Conservation (phyloP, 2,888 invertebrate species). For the Atherix ibis region DNA sequence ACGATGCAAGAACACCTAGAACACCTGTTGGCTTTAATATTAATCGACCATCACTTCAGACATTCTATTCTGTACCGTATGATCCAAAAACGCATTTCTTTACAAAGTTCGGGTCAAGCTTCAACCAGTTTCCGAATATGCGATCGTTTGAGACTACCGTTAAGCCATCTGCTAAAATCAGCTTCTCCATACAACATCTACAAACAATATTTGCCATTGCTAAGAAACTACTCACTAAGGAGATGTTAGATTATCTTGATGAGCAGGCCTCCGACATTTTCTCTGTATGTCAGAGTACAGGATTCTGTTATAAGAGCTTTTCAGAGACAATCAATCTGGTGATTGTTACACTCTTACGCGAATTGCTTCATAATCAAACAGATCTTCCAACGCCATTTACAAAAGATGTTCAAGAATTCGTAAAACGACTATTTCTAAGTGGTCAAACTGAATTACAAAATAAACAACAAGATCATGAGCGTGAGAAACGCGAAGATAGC, state of each 20-base stretch:
- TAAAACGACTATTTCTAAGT: constrained; percentile 73
- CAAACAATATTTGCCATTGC: constrained; percentile 64
- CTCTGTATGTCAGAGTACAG: constrained; percentile 52
- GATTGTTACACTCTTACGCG: constrained; percentile 78
- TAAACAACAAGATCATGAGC: constrained; percentile 70
- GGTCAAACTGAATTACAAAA: constrained; percentile 88
- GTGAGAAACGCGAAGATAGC: constrained; percentile 67
- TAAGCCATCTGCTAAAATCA: constrained; percentile 32
- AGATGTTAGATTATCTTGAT: constrained; percentile 64
- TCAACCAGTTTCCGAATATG: constrained; percentile 77
- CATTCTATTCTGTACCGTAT: constrained; percentile 52
- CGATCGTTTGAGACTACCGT: constrained; percentile 57
- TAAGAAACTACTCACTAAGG: constrained; percentile 74
- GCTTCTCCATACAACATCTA: constrained; percentile 58
- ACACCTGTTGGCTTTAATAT: constrained; percentile 1
- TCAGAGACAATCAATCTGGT: constrained; percentile 90
- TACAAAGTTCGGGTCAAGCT: constrained; percentile 81
- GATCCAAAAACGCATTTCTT: constrained; percentile 80
- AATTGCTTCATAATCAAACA: constrained; percentile 76
- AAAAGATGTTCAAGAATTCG: constrained; percentile 84
- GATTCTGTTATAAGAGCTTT: constrained; percentile 86
- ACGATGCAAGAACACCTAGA: constrained; percentile 23
- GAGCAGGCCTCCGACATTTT: constrained; percentile 69
- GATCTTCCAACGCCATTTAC: constrained; percentile 82
- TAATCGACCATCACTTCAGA: constrained; percentile 22